Base-by-base conservation (phyloP, 2,113 vertebrate species). In the Leucosticte australis region DNA sequence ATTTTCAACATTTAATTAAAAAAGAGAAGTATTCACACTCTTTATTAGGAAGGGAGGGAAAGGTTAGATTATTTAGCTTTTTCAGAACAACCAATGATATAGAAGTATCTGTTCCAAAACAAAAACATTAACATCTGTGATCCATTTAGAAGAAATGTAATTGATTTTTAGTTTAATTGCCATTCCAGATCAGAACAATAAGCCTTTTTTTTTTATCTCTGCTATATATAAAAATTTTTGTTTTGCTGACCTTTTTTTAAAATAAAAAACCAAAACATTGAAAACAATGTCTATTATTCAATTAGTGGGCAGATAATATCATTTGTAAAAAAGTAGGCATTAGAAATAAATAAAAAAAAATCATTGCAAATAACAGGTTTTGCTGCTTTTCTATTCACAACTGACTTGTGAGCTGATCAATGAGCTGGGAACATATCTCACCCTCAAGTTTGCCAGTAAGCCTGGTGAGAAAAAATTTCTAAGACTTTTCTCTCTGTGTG, bases 111-210 rank as follows among this genome's bases (percentile, higher is more conserved):
- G 7, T 63, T 92, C 10, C 64, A 69, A 82, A 71, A 27, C 5
- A 20, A 90, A 93, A 95, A 92, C 86, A 83, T 53, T 88, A 91
- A 96, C 79, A 93, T 91, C 73, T 92, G 53, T 83, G 67, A 87
- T 92, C 19, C 37, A 87, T 70, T 93, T 88, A 64, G 31, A 92
- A 55, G 37, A 94, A 87, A 67, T 64, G 10, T 33, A 88, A 80
- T 86, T 91, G 75, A 42, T 90, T 92, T 90, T 95, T 67, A 50
- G 3, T 24, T 86, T 94, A 91, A 90, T 83, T 94, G 35, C 8
- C 4, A 15, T 74, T 91, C 9, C 9, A 52, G n/a, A 90, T 37
- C 41, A 62, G 57, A 89, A 76, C 31, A 96, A 92, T 89, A 59
- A 69, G 8, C 7, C 35, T 35, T 46, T 42, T 22, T 18, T 22